A percentile compares a stretch with the other conserved stretches of the same genome.
These are phyloP conservation scores for Periphyllus acericola DNA, from an alignment of 2,888 invertebrate genomes.

Conservation along the genomic window DNA sequence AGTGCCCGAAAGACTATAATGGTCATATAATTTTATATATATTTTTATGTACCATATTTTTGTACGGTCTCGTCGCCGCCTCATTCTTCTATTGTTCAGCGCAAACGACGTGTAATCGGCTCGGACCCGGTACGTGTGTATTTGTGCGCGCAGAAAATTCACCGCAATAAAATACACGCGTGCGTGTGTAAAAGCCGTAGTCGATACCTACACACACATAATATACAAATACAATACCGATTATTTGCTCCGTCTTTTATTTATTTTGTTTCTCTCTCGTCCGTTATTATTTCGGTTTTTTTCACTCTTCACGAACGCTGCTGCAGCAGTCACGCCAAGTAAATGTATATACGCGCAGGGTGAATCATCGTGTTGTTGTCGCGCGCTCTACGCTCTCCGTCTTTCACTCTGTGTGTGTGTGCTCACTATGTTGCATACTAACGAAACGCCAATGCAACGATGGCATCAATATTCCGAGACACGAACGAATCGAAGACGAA, in stretches of 20 bases:
- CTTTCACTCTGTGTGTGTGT: not conserved
- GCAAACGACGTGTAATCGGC: not conserved
- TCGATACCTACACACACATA: not conserved
- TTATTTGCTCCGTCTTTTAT: not conserved
- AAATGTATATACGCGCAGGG: not conserved
- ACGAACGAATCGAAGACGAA: not conserved
- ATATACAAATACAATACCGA: not conserved
- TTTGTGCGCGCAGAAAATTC: not conserved
- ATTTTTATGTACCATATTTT: no score
- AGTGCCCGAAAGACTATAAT: no score
- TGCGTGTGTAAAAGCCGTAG: not conserved
- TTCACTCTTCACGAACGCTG: constrained; percentile 7
- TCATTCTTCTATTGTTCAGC: not conserved
- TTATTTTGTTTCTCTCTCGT: not conserved
- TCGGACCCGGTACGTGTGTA: not conserved
- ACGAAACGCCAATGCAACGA: not conserved
- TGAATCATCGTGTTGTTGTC: constrained; percentile 3
- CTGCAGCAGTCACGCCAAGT: constrained; percentile 35
- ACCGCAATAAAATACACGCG: not conserved
- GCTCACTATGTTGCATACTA: not conserved
- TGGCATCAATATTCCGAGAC: not conserved
- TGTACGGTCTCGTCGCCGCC: not conserved
- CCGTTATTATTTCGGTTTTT: constrained; percentile 31
- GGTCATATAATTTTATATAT: no score
- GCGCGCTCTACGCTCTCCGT: not conserved